A percentile compares a stretch with the other conserved stretches of the same genome.
These are phyloP conservation scores for Xiphorhynchus erythropygius DNA, from an alignment of 2,797 vertebrate species.

Conservation along the genomic window DNA sequence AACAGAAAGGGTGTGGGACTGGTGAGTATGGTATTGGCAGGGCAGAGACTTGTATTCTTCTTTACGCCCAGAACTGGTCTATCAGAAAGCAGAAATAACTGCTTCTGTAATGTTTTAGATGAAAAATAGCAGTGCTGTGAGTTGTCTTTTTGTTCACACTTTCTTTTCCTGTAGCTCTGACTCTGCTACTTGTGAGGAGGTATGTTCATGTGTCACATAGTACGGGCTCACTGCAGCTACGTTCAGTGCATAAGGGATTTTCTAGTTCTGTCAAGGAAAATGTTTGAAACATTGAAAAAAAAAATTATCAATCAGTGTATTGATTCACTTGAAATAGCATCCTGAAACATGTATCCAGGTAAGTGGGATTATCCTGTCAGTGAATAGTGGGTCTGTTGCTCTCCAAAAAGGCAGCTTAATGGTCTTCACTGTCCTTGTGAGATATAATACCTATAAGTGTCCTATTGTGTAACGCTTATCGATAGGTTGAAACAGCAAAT, in stretches of 20 bases:
- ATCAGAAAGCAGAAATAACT: background rate
- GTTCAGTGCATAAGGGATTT: background rate
- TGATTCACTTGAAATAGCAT: background rate
- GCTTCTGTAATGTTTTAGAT: background rate
- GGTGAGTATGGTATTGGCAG: background rate
- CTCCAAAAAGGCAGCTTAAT: background rate
- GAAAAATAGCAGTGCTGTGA: background rate
- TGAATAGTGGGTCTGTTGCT: background rate
- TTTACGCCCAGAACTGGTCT: background rate
- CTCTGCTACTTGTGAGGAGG: background rate
- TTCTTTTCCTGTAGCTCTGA: background rate
- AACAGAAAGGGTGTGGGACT: background rate
- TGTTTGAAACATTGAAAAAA: background rate
- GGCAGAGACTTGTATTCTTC: background rate
- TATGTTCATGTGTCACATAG: background rate
- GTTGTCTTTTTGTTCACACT: background rate
- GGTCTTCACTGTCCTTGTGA: background rate
- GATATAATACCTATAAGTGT: background rate
- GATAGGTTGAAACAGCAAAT: background rate
- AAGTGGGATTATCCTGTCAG: background rate
- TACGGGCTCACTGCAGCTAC: background rate
- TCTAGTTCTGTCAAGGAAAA: background rate
- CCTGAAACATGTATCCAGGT: background rate
- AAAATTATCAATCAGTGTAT: fast-evolving
- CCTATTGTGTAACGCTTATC: fast-evolving